These are phyloP conservation scores for Sitophilus oryzae DNA, from an alignment of 1,140 invertebrate species.

Conservation along the genomic window DNA sequence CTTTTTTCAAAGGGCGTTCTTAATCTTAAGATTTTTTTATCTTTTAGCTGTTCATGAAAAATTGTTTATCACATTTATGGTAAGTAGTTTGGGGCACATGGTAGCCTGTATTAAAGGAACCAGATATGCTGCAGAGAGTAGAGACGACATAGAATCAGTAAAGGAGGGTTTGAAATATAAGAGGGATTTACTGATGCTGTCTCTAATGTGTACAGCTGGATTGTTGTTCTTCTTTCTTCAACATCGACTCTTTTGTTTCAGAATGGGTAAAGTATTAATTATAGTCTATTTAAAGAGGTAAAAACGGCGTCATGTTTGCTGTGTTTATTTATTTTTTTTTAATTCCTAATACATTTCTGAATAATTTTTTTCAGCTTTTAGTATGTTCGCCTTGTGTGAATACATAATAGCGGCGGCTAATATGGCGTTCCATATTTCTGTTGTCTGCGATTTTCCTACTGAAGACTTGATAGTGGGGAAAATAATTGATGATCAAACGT, in stretches of 20 bases:
- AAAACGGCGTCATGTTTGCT: no score
- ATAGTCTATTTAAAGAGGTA: no score
- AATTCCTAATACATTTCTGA: background rate
- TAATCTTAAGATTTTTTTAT: no score
- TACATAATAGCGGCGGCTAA: constrained; percentile 85
- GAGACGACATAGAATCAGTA: constrained; percentile 36
- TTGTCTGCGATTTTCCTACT: constrained; percentile 77
- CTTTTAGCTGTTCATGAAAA: constrained; percentile 80
- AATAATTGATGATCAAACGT: background rate
- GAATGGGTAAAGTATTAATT: constrained; percentile 74
- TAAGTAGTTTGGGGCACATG: constrained; percentile 81
- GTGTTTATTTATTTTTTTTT: background rate
- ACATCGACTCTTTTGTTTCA: constrained; percentile 80
- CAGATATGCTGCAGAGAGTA: constrained; percentile 34
- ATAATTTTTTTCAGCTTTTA: constrained; percentile 66
- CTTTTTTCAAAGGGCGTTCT: background rate
- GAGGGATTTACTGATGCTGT: constrained; percentile 67
- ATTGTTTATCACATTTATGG: constrained; percentile 89
- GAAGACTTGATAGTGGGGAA: constrained; percentile 65
- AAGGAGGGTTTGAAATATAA: constrained; percentile 55
- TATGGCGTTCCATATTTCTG: constrained; percentile 85
- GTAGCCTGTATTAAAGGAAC: constrained; percentile 56
- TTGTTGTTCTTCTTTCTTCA: constrained; percentile 81
- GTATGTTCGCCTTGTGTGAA: constrained; percentile 88
- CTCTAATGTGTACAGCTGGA: constrained; percentile 71